These are phyloP conservation scores for Lasioglossum calceatum DNA, from an alignment of 2,888 invertebrate genomes.

Conservation along the genomic window DNA sequence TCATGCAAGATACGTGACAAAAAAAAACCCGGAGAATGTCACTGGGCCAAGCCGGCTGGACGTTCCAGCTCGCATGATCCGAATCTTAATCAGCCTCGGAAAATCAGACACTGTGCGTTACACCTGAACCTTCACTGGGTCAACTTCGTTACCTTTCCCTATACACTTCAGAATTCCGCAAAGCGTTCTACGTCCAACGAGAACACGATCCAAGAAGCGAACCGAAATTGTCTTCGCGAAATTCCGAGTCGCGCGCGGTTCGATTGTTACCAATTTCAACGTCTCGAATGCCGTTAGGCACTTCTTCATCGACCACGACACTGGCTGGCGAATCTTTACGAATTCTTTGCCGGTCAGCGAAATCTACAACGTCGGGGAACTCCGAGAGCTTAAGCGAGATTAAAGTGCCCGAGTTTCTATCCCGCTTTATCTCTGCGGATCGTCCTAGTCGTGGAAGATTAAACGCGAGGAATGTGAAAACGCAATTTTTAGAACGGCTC, in stretches of 20 bases:
- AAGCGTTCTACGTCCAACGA: background rate
- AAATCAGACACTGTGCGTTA: conserved; percentile 6
- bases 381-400: background rate
- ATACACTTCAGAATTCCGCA: background rate
- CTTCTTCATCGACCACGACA: background rate
- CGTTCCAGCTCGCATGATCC: conserved; percentile 39
- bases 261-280: background rate
- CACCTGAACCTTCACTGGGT: conserved; percentile 6
- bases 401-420: conserved; percentile 2
- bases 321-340: background rate
- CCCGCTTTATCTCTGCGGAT: background rate
- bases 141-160: background rate
- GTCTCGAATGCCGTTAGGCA: background rate
- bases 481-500: conserved; percentile 6
- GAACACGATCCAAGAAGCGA: background rate
- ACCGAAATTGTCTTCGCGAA: background rate
- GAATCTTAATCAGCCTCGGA: conserved; percentile 53
- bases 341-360: background rate
- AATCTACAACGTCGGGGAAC: background rate
- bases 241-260: background rate
- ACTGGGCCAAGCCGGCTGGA: conserved; percentile 55
- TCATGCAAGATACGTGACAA: conserved; percentile 56
- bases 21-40: conserved; percentile 55
- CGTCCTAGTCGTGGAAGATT: background rate
- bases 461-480: background rate